A percentile compares a stretch with the other conserved stretches of the same genome.
Conservation (phyloP, 2,797 vertebrate species). For the Buphagus erythrorhynchus region DNA sequence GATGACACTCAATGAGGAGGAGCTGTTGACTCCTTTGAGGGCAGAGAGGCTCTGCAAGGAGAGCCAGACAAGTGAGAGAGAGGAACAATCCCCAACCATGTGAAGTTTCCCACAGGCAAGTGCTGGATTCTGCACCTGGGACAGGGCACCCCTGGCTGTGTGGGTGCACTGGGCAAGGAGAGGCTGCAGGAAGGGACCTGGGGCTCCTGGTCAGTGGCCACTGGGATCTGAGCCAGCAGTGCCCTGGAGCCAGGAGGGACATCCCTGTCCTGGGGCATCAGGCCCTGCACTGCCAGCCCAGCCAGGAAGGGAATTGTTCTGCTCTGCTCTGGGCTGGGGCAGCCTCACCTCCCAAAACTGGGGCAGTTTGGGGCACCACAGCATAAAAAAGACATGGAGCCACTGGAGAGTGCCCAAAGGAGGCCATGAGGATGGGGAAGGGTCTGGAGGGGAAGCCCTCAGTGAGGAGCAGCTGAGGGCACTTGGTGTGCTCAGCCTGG, state of each 20-base stretch:
- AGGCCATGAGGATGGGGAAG: background rate
- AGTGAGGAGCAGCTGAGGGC: background rate
- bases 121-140: background rate
- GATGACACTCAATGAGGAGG: background rate
- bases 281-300: background rate
- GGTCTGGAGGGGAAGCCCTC: background rate
- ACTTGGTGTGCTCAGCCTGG: background rate
- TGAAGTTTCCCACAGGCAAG: background rate
- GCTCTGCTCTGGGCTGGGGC: background rate
- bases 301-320: background rate
- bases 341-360: background rate
- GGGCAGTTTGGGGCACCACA: background rate
- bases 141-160: background rate
- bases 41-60: background rate
- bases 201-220: background rate
- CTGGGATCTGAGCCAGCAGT: background rate
- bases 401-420: background rate
- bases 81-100: background rate
- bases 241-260: background rate
- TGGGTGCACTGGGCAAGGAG: background rate
- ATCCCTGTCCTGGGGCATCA: background rate
- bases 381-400: too few species aligned
- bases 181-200: background rate
- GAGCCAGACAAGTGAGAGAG: background rate
- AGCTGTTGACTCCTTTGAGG: background rate